Base-by-base conservation (phyloP, 2,113 vertebrate genomes). In the Ptilorrhoa leucosticta region DNA sequence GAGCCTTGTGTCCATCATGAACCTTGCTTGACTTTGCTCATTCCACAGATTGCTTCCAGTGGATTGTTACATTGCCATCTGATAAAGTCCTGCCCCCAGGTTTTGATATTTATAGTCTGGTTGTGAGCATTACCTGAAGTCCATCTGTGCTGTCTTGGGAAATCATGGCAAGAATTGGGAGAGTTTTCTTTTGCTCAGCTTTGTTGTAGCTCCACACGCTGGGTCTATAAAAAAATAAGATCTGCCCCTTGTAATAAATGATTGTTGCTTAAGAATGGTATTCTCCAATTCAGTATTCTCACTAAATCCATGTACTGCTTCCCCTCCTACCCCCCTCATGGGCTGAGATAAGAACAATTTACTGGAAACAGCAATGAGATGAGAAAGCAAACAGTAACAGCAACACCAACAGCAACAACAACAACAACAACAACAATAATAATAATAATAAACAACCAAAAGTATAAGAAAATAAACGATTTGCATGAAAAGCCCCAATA, bases 281-380 rank as follows among this genome's bases (percentile, higher is more conserved):
- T 42, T 56, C 24, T 71, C 24, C 48, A 40, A 31, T n/a, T 56
- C 17, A 47, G 11, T 21, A 54, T 44, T 87, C 24, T 47, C 30
- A 54, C 40, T 35, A 35, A 87, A 63, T 17, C 44, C 51, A 42
- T 11, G 11, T 31, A 31, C 16, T 26, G 7, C 56, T 79, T 87
- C 40, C 30, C 22, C 33, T 61, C 13, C 30, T 21, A 53, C 11
- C 6, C 7, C 13, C 1, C 0, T 35, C n/a, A 31, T 14, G 10
- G 23, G 30, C 1, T 39, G 56, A 63, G 24, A 24, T 30, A 71
- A 71, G 11, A 66, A 26, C 33, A 69, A 15, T 39, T 69, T 60
- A 37, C 20, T 70, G 39, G 40, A 54, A 70, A 40, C 6, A 45
- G 6, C 47, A 54, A 35, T 24, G 24, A 70, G 40, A 39, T 47